phyloP scores from a whole-genome alignment of 1,140 invertebrate species.

The Chironomus striatipennis region DNA sequence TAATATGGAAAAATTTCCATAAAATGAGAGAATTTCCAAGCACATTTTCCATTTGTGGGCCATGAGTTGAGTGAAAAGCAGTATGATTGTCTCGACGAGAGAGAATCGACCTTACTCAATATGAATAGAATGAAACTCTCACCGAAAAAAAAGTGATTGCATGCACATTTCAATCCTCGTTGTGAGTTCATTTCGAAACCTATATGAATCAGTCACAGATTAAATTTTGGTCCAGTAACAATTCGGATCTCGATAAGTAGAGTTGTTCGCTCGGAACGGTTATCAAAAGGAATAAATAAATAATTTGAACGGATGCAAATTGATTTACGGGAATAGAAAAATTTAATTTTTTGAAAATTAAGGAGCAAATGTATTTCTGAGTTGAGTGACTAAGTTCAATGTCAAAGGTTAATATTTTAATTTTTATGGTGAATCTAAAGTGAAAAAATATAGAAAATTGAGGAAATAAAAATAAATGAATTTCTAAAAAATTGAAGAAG shows the following conservation, averaged over 20 bases:
- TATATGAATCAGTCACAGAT: conserved; percentile 9
- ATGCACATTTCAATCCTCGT: not conserved
- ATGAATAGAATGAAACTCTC: too few species aligned
- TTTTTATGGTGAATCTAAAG: too few species aligned
- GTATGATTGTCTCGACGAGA: not conserved
- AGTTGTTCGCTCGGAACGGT: not conserved
- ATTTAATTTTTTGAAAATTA: too few species aligned
- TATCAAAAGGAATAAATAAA: not conserved
- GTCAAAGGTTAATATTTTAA: too few species aligned
- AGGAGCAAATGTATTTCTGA: too few species aligned
- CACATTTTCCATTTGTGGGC: not conserved
- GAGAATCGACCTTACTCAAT: too few species aligned
- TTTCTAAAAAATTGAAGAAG: not conserved
- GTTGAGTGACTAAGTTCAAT: too few species aligned
- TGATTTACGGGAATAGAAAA: too few species aligned
- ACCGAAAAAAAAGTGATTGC: not conserved
- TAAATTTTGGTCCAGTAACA: conserved; percentile 7
- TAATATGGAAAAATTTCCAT: not conserved
- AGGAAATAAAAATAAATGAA: conserved; percentile 1
- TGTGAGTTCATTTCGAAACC: not conserved
- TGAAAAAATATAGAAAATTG: not conserved
- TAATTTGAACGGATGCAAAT: too few species aligned
- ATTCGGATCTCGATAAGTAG: not conserved
- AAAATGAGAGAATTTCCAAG: not conserved
- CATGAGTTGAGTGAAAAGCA: not conserved